Evolutionary conservation across 2,113 vertebrate species (phyloP).

Genomic region (Menura novaehollandiae): DNA sequence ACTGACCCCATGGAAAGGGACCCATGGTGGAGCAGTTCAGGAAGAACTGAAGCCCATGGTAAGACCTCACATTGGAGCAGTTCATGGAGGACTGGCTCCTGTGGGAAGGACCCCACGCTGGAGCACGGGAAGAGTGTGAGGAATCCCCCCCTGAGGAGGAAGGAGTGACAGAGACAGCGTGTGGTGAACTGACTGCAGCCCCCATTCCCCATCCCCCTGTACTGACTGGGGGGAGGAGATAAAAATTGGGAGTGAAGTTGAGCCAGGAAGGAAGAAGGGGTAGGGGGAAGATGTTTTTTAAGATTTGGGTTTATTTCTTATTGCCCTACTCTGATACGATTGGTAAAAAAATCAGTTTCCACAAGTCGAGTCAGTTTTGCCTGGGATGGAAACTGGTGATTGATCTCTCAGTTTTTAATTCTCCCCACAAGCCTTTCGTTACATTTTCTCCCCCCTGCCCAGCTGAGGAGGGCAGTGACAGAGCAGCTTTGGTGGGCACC

Average conservation of each 20-base stretch:
- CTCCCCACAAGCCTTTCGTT: background rate
- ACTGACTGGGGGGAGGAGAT: background rate
- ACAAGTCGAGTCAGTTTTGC: background rate
- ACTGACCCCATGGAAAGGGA: background rate
- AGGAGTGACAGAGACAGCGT: background rate
- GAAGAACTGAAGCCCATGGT: background rate
- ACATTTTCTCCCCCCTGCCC: background rate
- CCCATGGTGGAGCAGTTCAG: background rate
- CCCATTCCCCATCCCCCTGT: background rate
- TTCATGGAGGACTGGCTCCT: background rate
- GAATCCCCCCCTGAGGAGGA: background rate
- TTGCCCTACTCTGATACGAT: background rate
- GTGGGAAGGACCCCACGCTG: background rate
- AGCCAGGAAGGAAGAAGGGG: background rate
- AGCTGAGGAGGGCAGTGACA: background rate
- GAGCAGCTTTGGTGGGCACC: background rate
- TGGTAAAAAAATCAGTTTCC: background rate
- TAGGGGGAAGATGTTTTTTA: background rate
- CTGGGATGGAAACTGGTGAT: background rate
- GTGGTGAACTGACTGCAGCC: background rate
- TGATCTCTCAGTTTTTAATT: background rate
- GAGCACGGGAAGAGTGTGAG: background rate
- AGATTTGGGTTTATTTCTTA: background rate
- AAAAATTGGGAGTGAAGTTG: background rate
- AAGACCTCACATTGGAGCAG: background rate